A percentile compares a stretch with the other conserved stretches of the same genome.
Evolutionary conservation across 2,797 vertebrate species (phyloP).

Genomic region (Thripadectes ignobilis): DNA sequence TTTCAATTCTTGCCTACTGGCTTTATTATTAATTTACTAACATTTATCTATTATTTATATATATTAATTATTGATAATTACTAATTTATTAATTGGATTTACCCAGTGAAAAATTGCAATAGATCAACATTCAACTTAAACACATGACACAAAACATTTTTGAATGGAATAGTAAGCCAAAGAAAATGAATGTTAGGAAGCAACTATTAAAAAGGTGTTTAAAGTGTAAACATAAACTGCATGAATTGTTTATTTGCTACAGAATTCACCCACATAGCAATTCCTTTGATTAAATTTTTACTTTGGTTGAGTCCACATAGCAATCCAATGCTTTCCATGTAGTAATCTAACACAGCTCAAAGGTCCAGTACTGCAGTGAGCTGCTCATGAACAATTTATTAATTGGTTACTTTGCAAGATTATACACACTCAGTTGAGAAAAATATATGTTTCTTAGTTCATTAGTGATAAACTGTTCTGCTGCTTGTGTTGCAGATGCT

Average conservation of each 20-base stretch:
- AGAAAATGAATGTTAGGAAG: neutral
- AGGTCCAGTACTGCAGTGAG: neutral
- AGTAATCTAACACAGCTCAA: neutral
- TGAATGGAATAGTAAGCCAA: neutral
- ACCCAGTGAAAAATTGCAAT: neutral
- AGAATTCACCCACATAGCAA: neutral
- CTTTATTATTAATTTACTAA: constrained; percentile 16
- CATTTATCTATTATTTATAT: constrained; percentile 6
- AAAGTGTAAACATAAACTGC: neutral
- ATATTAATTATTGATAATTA: neutral
- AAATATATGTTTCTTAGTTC: neutral
- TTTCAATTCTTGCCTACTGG: neutral
- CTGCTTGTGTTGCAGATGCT: neutral
- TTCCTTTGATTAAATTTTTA: constrained; percentile 22
- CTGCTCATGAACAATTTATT: neutral
- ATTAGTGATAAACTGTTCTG: neutral
- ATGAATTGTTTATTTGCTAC: neutral
- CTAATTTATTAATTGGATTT: neutral
- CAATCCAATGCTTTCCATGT: neutral
- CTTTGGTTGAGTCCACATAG: neutral
- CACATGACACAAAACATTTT: neutral
- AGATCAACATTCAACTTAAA: neutral
- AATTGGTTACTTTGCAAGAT: neutral
- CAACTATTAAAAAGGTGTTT: neutral
- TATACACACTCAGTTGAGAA: neutral